These are phyloP conservation scores for Sussaba pulchella DNA, from an alignment of 2,888 invertebrate species.

Conservation along the genomic window DNA sequence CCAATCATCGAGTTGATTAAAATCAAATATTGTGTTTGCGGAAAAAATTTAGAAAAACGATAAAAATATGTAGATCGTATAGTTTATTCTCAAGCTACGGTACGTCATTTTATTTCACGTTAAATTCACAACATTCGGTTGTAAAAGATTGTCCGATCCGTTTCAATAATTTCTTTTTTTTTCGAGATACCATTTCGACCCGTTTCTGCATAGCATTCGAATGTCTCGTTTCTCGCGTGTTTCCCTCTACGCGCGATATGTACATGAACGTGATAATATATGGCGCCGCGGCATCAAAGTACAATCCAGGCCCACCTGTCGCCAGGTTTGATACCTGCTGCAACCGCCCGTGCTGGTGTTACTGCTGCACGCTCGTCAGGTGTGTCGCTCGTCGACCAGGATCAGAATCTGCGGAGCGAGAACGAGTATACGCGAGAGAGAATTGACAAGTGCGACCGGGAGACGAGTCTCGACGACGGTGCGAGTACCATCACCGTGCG, in stretches of 20 bases:
- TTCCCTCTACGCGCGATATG: constrained; percentile 28
- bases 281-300: constrained; percentile 8
- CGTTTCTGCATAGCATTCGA: no score
- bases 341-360: background rate
- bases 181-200: no score
- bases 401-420: constrained; percentile 53
- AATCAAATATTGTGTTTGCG: constrained; percentile 15
- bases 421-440: constrained; percentile 58
- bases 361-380: constrained; percentile 63
- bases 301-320: constrained; percentile 65
- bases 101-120: no score
- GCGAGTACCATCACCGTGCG: constrained; percentile 6
- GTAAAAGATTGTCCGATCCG: no score
- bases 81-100: no score
- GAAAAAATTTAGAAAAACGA: background rate
- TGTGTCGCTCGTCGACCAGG: constrained; percentile 57
- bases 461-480: background rate
- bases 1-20: constrained; percentile 20
- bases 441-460: background rate
- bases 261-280: constrained; percentile 21
- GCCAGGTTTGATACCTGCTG: constrained; percentile 64
- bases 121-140: no score
- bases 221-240: no score
- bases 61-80: no score
- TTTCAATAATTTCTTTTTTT: no score